phyloP scores from a whole-genome alignment of 2,888 invertebrate genomes.

The Erebia palarica region DNA sequence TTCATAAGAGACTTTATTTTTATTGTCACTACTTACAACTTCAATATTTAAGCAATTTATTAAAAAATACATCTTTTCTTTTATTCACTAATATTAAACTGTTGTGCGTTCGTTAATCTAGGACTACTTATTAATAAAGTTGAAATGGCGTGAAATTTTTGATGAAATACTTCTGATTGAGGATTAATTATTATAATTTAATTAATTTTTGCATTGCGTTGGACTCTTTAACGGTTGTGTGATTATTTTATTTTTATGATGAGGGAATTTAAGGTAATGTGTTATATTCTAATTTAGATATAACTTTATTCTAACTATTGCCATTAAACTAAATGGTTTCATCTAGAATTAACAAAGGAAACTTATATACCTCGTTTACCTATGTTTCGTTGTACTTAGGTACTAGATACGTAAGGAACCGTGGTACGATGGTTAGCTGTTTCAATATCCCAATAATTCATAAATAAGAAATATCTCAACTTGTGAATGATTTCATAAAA shows the following conservation, averaged over 20 bases:
- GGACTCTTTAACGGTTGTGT: constrained; percentile 2
- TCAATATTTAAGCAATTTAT: background rate
- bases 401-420: no score
- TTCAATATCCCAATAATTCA: no score
- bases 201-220: constrained; percentile 20
- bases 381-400: no score
- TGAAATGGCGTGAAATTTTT: constrained; percentile 28
- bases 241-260: constrained; percentile 5
- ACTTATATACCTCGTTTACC: background rate
- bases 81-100: background rate
- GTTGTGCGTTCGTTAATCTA: constrained; percentile 1
- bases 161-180: constrained; percentile 22
- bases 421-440: no score
- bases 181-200: constrained; percentile 20
- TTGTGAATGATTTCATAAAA: no score
- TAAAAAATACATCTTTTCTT: constrained; percentile 4
- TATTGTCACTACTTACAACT: background rate
- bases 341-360: background rate
- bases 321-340: background rate
- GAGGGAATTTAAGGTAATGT: constrained; percentile 9
- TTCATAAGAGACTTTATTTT: constrained; percentile 27
- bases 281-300: background rate
- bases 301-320: background rate
- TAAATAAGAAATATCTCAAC: no score
- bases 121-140: constrained; percentile 32